phyloP scores from a whole-genome alignment of 2,888 invertebrate species.

The Eurytoma californica region DNA sequence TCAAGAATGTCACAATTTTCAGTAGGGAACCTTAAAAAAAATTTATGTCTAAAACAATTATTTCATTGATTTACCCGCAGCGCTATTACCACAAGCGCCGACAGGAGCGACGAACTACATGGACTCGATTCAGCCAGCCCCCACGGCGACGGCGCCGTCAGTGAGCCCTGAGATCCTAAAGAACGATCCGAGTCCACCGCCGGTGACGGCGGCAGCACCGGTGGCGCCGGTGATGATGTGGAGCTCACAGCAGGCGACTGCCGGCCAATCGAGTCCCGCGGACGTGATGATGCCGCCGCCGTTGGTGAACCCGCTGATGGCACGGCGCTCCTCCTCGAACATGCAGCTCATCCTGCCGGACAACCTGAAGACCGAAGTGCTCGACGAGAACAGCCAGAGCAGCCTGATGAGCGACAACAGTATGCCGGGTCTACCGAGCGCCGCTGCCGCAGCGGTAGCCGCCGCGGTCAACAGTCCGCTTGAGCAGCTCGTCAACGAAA shows the following conservation, averaged over 20 bases:
- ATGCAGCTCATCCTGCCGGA: conserved; percentile 78
- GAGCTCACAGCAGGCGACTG: conserved; percentile 57
- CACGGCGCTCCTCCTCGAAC: conserved; percentile 79
- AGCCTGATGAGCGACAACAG: conserved; percentile 76
- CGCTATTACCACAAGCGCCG: conserved; percentile 63
- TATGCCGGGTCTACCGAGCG: conserved; percentile 69
- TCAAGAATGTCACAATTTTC: no score
- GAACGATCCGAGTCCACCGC: conserved; percentile 70
- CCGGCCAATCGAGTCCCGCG: conserved; percentile 70
- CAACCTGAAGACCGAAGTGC: conserved; percentile 78
- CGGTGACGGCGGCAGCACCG: conserved; percentile 62
- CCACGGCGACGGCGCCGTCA: conserved; percentile 53
- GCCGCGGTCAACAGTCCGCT: conserved; percentile 67
- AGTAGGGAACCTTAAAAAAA: no score
- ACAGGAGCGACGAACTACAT: conserved; percentile 62
- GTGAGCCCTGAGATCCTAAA: conserved; percentile 65
- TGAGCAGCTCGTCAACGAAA: conserved; percentile 74
- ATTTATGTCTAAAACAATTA: not conserved
- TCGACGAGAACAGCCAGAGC: conserved; percentile 85
- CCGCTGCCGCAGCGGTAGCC: conserved; percentile 43
- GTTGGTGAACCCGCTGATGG: conserved; percentile 76
- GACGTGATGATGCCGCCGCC: conserved; percentile 83
- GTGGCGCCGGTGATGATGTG: conserved; percentile 72
- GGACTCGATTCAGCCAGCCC: conserved; percentile 56
- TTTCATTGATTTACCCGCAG: conserved; percentile 56